Evolutionary conservation across 2,888 invertebrate species (phyloP).

Genomic region (Masnerella sp.): DNA sequence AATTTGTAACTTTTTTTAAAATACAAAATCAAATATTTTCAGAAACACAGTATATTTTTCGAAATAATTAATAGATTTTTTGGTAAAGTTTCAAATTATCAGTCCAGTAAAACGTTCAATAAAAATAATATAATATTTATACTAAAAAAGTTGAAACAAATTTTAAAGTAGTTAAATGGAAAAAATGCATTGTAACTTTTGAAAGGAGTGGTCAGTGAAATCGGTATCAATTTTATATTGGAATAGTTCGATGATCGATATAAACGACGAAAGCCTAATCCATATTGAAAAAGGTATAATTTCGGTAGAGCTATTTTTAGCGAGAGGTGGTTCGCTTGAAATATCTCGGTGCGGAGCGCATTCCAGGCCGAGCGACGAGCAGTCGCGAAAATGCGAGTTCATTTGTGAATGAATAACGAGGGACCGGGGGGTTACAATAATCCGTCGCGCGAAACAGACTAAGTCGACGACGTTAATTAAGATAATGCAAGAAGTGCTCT

Average conservation of each 20-base stretch:
- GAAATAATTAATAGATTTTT: too few relatives aligned
- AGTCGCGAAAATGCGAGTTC: slow-evolving; percentile 15
- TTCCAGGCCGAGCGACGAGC: slow-evolving; percentile 23
- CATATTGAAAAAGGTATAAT: slow-evolving; percentile 59
- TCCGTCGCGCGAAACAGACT: slow-evolving; percentile 2
- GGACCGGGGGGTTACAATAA: slow-evolving; percentile 16
- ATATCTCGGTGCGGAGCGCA: slow-evolving; percentile 55
- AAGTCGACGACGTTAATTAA: slow-evolving; percentile 8
- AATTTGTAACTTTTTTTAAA: too few relatives aligned
- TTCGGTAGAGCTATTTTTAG: slow-evolving; percentile 63
- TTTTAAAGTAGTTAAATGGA: too few relatives aligned
- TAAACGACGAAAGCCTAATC: slow-evolving; percentile 4
- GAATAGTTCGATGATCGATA: neutral
- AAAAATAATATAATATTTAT: too few relatives aligned
- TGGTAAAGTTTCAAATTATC: too few relatives aligned
- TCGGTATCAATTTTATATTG: too few relatives aligned
- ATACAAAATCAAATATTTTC: too few relatives aligned
- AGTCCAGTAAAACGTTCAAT: too few relatives aligned
- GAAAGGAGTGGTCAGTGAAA: too few relatives aligned
- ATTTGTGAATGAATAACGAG: slow-evolving; percentile 28
- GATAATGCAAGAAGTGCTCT: slow-evolving; percentile 19
- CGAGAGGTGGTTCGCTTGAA: slow-evolving; percentile 65
- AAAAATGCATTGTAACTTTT: too few relatives aligned
- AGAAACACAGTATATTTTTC: too few relatives aligned
- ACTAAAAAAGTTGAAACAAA: too few relatives aligned